Conservation (phyloP, 2,888 invertebrate species). For the Operophtera brumata region DNA sequence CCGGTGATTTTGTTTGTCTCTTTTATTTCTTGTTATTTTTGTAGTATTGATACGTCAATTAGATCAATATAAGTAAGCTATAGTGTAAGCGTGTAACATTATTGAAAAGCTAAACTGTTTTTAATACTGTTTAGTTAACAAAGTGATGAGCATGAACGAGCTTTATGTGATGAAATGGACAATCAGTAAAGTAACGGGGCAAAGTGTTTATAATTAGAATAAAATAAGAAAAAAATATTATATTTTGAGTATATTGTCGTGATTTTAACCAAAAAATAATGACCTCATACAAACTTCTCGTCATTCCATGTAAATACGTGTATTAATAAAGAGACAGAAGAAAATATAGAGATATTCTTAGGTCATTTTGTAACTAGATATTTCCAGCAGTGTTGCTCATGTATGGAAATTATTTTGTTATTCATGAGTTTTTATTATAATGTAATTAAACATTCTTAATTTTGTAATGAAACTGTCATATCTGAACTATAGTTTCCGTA, state of each 20-base stretch:
- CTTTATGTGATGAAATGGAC: constrained; percentile 22
- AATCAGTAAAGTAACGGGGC: constrained; percentile 31
- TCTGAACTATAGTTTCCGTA: background rate
- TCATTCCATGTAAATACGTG: constrained; percentile 64
- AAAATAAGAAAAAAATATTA: constrained; percentile 44
- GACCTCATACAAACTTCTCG: constrained; percentile 57
- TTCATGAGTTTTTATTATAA: too few relatives aligned
- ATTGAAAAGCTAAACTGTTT: background rate
- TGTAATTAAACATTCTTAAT: background rate
- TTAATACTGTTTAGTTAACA: constrained; percentile 1
- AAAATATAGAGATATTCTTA: too few relatives aligned
- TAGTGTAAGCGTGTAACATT: constrained; percentile 7
- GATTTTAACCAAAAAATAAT: constrained; percentile 77
- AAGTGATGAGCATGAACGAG: constrained; percentile 22
- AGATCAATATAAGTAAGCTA: constrained; percentile 24
- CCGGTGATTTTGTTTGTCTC: background rate
- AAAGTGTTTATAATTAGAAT: constrained; percentile 61
- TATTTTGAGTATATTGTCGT: constrained; percentile 74
- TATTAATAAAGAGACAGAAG: constrained; percentile 28
- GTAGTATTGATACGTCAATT: constrained; percentile 28
- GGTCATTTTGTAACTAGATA: constrained; percentile 11
- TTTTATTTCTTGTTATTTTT: background rate
- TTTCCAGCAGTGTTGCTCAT: too few relatives aligned
- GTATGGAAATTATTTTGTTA: background rate
- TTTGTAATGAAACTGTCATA: background rate